These are phyloP conservation scores for Epinephelus coioides DNA, from an alignment of 2,797 vertebrate species.

Conservation along the genomic window DNA sequence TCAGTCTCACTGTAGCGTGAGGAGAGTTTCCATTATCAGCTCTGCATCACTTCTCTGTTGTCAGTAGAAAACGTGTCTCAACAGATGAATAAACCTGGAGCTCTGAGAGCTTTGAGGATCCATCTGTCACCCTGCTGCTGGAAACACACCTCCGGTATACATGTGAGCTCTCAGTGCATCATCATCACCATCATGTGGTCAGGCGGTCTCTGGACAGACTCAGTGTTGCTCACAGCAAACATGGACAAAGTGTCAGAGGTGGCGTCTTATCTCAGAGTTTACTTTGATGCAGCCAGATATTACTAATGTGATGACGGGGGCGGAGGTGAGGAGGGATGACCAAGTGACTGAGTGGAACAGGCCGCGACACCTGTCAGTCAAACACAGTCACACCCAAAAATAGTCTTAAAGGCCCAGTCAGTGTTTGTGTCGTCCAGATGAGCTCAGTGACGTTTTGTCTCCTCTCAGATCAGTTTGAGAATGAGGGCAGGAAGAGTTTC, in stretches of 20 bases:
- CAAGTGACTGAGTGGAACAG: not conserved
- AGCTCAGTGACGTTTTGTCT: not conserved
- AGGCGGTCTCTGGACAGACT: too few relatives aligned
- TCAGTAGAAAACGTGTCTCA: not conserved
- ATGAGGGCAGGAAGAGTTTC: too few relatives aligned
- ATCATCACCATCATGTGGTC: too few relatives aligned
- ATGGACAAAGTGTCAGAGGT: not conserved
- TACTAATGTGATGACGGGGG: not conserved
- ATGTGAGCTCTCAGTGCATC: slow-evolving; percentile 7
- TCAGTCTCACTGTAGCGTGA: not conserved
- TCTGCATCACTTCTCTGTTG: not conserved
- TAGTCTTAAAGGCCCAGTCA: not conserved
- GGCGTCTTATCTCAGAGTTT: not conserved
- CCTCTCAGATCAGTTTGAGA: not conserved
- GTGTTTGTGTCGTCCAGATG: not conserved
- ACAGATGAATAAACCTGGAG: slow-evolving; percentile 17
- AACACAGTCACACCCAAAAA: slow-evolving; percentile 8
- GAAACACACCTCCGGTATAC: slow-evolving; percentile 22
- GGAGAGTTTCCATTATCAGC: slow-evolving; percentile 1
- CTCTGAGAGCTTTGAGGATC: slow-evolving; percentile 2
- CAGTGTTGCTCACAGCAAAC: too few relatives aligned
- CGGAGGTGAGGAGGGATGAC: not conserved
- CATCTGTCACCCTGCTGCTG: slow-evolving; percentile 13
- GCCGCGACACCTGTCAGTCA: slow-evolving; percentile 30
- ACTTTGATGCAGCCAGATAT: not conserved